Evolutionary conservation across 2,113 vertebrate genomes (phyloP).

Genomic region (Abramis brama): DNA sequence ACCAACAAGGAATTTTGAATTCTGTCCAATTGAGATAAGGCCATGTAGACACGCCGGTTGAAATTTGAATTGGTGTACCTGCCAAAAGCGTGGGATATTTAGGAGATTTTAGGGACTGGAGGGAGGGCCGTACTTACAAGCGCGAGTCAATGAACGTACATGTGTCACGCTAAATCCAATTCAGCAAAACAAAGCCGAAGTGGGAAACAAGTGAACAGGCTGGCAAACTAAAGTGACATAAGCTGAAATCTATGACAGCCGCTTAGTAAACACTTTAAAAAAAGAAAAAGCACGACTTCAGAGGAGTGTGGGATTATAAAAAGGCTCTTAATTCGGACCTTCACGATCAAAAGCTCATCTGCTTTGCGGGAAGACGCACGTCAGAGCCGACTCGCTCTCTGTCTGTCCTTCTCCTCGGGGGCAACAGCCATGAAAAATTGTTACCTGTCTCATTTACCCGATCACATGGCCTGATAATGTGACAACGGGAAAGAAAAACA

Average conservation of each 20-base stretch:
- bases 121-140: constrained; percentile 69
- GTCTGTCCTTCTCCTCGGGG: constrained; percentile 54
- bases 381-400: not conserved
- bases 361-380: constrained; percentile 42
- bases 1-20: constrained; percentile 70
- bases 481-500: constrained; percentile 50
- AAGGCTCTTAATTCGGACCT: constrained; percentile 64
- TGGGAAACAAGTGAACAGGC: constrained; percentile 59
- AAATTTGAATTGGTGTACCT: constrained; percentile 71
- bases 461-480: constrained; percentile 70
- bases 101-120: constrained; percentile 58
- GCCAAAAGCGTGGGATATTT: constrained; percentile 63
- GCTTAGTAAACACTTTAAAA: constrained; percentile 45
- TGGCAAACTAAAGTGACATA: constrained; percentile 63
- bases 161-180: constrained; percentile 76
- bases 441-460: constrained; percentile 76
- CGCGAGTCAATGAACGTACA: constrained; percentile 65
- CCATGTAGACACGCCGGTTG: constrained; percentile 66
- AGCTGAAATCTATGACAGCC: constrained; percentile 23
- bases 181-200: constrained; percentile 69
- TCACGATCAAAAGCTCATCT: too few relatives aligned
- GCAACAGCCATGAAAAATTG: constrained; percentile 55
- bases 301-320: constrained; percentile 56
- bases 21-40: constrained; percentile 76
- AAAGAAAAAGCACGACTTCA: constrained; percentile 1